A percentile compares a stretch with the other conserved stretches of the same genome.
phyloP scores from a whole-genome alignment of 2,113 vertebrate species.

The Oriolus oriolus region DNA sequence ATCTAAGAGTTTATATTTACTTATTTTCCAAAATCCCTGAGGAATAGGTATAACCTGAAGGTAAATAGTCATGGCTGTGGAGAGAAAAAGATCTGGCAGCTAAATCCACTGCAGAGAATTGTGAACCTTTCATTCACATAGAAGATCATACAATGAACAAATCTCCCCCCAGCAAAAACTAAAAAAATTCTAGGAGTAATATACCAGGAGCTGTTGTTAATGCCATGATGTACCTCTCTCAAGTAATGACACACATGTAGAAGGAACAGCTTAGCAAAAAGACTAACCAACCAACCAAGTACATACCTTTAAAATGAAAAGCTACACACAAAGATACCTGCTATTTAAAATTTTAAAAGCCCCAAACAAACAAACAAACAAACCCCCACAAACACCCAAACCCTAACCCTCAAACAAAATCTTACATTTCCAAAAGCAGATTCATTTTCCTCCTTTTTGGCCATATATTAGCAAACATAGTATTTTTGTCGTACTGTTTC shows the following conservation, averaged over 20 bases:
- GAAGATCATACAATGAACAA: background rate
- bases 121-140: background rate
- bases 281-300: background rate
- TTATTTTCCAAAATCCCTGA: background rate
- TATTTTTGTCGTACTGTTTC: background rate
- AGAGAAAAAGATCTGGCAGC: background rate
- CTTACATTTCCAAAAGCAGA: background rate
- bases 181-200: background rate
- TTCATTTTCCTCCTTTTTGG: background rate
- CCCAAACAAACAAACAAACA: background rate
- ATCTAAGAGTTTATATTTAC: background rate
- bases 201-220: background rate
- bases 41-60: background rate
- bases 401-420: background rate
- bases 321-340: background rate
- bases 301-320: background rate
- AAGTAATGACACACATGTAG: background rate
- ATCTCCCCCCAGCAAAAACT: fast-evolving
- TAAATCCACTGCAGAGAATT: background rate
- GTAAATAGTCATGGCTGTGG: background rate
- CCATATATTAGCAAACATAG: background rate
- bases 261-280: background rate
- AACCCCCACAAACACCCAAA: background rate
- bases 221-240: background rate
- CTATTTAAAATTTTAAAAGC: background rate